phyloP scores from a whole-genome alignment of 1,140 invertebrate species.

The Reticulitermes speratus region DNA sequence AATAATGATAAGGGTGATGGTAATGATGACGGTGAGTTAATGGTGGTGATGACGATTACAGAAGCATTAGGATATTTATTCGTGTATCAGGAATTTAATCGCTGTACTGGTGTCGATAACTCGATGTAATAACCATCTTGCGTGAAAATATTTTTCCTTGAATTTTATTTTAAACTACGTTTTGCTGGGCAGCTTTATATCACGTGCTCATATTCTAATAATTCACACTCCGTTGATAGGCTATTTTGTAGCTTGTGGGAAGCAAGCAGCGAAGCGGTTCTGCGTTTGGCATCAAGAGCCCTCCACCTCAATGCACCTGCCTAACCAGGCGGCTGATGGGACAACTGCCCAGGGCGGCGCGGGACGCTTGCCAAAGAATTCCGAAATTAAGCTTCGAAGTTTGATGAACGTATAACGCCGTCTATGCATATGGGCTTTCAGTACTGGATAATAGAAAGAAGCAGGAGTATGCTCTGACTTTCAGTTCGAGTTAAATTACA shows the following conservation, averaged over 20 bases:
- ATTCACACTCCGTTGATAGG: not conserved
- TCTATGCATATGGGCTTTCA: too few relatives aligned
- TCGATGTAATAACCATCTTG: not conserved
- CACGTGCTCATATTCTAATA: not conserved
- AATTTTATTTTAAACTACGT: not conserved
- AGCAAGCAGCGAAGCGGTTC: not conserved
- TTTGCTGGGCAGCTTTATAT: not conserved
- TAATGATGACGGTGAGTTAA: too few relatives aligned
- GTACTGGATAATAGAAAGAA: not conserved
- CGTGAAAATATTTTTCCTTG: not conserved
- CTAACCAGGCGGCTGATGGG: not conserved
- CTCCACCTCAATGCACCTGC: not conserved
- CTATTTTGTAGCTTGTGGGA: not conserved
- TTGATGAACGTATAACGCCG: too few relatives aligned
- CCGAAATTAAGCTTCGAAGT: not conserved
- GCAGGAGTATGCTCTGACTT: too few relatives aligned
- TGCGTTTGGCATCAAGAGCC: not conserved
- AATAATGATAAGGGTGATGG: too few relatives aligned
- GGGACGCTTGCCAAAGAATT: not conserved
- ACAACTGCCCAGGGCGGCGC: not conserved
- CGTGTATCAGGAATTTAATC: too few relatives aligned
- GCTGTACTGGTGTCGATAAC: too few relatives aligned
- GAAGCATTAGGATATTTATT: too few relatives aligned
- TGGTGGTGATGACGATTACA: too few relatives aligned
- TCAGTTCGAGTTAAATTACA: too few relatives aligned